A percentile compares a stretch with the other conserved stretches of the same genome.
Evolutionary conservation across 2,113 vertebrate species (phyloP).

Genomic region (Nibea albiflora): DNA sequence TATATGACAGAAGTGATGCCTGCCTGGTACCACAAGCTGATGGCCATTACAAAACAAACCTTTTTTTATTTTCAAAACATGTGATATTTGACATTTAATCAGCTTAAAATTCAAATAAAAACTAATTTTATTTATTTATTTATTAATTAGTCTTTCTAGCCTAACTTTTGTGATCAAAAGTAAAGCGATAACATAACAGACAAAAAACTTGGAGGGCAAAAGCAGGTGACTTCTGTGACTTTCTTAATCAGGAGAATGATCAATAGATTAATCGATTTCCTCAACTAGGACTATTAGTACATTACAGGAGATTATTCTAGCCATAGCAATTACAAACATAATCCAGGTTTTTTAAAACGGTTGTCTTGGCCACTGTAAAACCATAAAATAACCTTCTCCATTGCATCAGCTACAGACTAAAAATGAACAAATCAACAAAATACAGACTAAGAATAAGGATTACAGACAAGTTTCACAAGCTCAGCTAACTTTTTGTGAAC

Average conservation of each 20-base stretch:
- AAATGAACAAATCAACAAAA: background rate
- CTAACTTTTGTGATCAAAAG: too few relatives aligned
- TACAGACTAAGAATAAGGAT: background rate
- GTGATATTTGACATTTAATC: background rate
- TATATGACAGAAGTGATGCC: slow-evolving; percentile 61
- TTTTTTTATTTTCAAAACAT: slow-evolving; percentile 11
- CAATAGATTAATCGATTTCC: background rate
- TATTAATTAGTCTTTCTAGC: too few relatives aligned
- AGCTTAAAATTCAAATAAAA: background rate
- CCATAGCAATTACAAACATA: background rate
- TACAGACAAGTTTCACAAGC: background rate
- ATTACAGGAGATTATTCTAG: background rate
- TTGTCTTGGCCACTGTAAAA: background rate
- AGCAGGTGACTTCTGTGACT: too few relatives aligned
- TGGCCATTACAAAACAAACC: slow-evolving; percentile 54
- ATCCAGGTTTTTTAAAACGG: background rate
- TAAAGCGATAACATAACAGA: too few relatives aligned
- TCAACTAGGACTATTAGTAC: background rate
- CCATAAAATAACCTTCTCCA: background rate
- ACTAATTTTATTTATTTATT: too few relatives aligned
- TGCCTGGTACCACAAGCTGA: slow-evolving; percentile 69
- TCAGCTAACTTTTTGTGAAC: background rate
- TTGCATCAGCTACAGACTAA: background rate
- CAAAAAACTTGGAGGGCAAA: too few relatives aligned
- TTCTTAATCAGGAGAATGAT: too few relatives aligned